Percentiles rank a stretch among this genome's conserved stretches.
phyloP scores from a whole-genome alignment of 1,140 invertebrate genomes.

The Pogonomyrmex barbatus region DNA sequence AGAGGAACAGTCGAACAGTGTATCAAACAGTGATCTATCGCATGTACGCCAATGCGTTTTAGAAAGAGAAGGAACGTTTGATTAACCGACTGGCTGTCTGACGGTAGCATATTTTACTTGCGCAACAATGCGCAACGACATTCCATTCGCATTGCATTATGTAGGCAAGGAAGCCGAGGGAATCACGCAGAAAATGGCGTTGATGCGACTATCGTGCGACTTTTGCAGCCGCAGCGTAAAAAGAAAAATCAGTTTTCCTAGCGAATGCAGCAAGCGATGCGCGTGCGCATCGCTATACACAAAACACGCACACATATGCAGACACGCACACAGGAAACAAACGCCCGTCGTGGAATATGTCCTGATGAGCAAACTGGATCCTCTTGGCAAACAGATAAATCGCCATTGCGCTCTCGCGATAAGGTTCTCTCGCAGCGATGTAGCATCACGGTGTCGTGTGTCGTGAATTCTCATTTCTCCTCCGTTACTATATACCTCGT shows the following conservation, averaged over 20 bases:
- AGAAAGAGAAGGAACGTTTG: neutral
- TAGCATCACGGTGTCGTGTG: neutral
- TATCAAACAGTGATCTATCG: neutral
- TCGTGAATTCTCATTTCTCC: constrained; percentile 1
- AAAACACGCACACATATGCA: neutral
- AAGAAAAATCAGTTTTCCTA: constrained; percentile 21
- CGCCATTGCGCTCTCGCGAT: constrained; percentile 29
- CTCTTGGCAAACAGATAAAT: constrained; percentile 53
- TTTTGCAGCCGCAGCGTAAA: constrained; percentile 43
- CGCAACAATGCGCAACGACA: constrained; percentile 30
- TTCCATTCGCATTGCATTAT: constrained; percentile 4
- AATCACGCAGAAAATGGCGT: constrained; percentile 4
- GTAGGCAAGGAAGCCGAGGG: neutral
- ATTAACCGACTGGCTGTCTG: neutral
- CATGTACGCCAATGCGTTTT: neutral
- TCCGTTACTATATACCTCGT: too few relatives aligned
- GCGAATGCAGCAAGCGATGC: neutral
- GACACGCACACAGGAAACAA: neutral
- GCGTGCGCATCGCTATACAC: neutral
- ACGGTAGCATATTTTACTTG: constrained; percentile 13
- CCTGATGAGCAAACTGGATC: constrained; percentile 31
- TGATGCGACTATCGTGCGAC: constrained; percentile 8
- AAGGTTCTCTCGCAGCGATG: constrained; percentile 2
- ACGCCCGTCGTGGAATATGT: constrained; percentile 4
- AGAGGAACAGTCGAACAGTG: neutral